These are phyloP conservation scores for Sporophila hypoxantha DNA, from an alignment of 2,113 vertebrate genomes.

Conservation along the genomic window DNA sequence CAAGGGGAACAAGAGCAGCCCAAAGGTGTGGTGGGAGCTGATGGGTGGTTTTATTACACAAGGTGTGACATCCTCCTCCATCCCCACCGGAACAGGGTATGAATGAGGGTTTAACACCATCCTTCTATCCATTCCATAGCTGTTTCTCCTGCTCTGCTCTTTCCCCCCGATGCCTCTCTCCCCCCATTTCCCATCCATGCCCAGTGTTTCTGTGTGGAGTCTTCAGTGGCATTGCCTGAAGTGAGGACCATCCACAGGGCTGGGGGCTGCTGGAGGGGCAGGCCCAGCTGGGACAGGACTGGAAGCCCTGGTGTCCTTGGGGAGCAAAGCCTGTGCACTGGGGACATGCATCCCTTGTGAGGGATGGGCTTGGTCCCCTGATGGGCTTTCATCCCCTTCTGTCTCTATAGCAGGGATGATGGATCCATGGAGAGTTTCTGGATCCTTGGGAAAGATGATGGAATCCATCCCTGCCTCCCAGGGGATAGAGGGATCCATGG, in stretches of 20 bases:
- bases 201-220: background rate
- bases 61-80: background rate
- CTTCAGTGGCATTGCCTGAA: accelerated
- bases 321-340: background rate
- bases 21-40: background rate
- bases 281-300: background rate
- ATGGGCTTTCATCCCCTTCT: background rate
- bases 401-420: background rate
- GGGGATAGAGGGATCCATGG: too few relatives aligned
- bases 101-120: background rate
- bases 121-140: background rate
- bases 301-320: background rate
- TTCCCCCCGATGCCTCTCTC: accelerated
- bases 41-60: background rate
- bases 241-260: accelerated
- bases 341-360: background rate
- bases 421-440: too few relatives aligned
- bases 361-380: background rate
- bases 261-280: background rate
- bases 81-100: background rate
- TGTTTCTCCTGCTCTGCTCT: background rate
- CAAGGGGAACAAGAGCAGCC: background rate
- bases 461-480: too few relatives aligned
- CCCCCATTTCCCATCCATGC: background rate
- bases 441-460: too few relatives aligned